Conservation (phyloP, 2,113 vertebrate genomes). For the Delphinus delphis region DNA sequence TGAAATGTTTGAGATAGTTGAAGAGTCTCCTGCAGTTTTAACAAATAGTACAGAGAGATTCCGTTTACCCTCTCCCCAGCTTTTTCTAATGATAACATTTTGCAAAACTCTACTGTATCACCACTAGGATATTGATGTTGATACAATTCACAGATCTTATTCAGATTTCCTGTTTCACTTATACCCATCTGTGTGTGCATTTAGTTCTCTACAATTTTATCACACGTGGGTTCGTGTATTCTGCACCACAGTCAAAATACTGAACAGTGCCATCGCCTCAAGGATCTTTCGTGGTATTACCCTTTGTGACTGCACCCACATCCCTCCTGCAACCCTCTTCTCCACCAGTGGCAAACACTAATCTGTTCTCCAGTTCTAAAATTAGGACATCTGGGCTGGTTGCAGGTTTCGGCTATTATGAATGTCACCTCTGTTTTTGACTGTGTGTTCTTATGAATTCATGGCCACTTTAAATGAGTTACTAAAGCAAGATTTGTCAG, state of each 20-base stretch:
- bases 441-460: not conserved
- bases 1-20: not conserved
- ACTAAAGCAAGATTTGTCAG: slow-evolving; percentile 6
- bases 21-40: not conserved
- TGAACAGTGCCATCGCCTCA: not conserved
- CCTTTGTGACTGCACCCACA: not conserved
- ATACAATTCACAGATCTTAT: not conserved
- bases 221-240: not conserved
- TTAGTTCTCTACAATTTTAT: not conserved
- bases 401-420: not conserved
- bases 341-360: not conserved
- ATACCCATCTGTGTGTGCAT: not conserved
- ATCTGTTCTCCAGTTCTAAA: not conserved
- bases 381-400: not conserved
- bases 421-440: slow-evolving; percentile 2
- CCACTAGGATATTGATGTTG: not conserved
- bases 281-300: not conserved
- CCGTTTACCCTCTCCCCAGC: not conserved
- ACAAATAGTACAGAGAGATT: not conserved
- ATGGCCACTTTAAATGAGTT: not conserved
- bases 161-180: not conserved
- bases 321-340: not conserved
- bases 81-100: not conserved
- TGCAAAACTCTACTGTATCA: slow-evolving; percentile 2
- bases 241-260: not conserved